Evolutionary conservation across 1,140 invertebrate genomes (phyloP).

Genomic region (Popillia japonica): DNA sequence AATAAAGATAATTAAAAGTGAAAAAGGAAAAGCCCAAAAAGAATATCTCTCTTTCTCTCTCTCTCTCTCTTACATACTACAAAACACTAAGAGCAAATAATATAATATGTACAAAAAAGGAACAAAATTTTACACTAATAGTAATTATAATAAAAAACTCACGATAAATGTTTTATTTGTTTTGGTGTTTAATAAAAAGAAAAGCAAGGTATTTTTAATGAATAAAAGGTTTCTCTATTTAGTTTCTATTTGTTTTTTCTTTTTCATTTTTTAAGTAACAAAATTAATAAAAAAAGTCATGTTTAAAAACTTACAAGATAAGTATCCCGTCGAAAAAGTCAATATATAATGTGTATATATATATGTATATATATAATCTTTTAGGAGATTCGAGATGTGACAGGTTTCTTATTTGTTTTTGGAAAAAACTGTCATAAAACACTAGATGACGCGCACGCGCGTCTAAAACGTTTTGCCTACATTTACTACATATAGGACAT

Average conservation of each 20-base stretch:
- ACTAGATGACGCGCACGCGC: slow-evolving; percentile 35
- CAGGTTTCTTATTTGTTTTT: slow-evolving; percentile 22
- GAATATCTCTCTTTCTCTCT: slow-evolving; percentile 7
- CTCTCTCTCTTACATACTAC: slow-evolving; percentile 13
- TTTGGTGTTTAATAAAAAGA: slow-evolving; percentile 57
- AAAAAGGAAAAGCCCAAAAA: slow-evolving; percentile 27
- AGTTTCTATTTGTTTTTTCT: slow-evolving; percentile 40
- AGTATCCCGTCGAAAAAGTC: slow-evolving; percentile 18
- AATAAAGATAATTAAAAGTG: background rate
- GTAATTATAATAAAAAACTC: slow-evolving; percentile 36
- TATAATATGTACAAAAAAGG: slow-evolving; percentile 59
- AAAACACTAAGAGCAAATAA: slow-evolving; percentile 41
- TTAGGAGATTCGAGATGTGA: slow-evolving; percentile 36
- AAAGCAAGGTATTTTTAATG: slow-evolving; percentile 50
- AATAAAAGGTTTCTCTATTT: slow-evolving; percentile 21
- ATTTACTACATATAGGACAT: slow-evolving; percentile 37
- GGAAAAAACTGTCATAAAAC: slow-evolving; percentile 28
- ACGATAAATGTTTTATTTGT: slow-evolving; percentile 58
- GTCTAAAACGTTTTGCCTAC: slow-evolving; percentile 32
- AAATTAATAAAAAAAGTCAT: slow-evolving; percentile 57
- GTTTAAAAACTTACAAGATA: slow-evolving; percentile 32
- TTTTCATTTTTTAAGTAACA: slow-evolving; percentile 55
- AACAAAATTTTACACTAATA: slow-evolving; percentile 56
- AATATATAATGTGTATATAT: slow-evolving; percentile 14
- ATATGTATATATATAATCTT: background rate